Base-by-base conservation (phyloP, 2,888 invertebrate species). In the Caradrina kadenii region DNA sequence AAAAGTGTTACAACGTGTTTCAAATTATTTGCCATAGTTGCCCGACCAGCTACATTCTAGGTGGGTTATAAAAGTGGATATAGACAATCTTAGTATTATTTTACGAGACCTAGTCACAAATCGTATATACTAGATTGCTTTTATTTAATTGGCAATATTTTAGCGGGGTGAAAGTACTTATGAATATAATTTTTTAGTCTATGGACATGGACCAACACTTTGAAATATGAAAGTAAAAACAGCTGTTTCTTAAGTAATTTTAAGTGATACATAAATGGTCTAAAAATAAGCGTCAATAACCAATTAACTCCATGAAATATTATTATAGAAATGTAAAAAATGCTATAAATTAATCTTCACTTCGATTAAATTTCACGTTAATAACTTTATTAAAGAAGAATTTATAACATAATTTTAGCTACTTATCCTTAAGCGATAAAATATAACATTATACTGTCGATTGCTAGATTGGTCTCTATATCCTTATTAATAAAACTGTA, bases 331-430 rank as follows among this genome's bases (percentile, higher is more conserved):
- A 39, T 13, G 21, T 48, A 42, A 52, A 62, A 56, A 65, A 56
- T 19, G 42, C 31, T 31, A 62, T 50, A 59, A 70, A 55, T 55
- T 45, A 45, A 21, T 15, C 19, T 26, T 53, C 13, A 17, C 19
- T 74, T 55, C 19, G 26, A 63, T 79, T 77, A 74, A 69, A 74
- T 74, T 65, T 13, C 22, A 45, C 17, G 45, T 65, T 77, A 55
- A 65, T 79, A 63, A 69, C 77, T 74, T 69, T 35, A 79, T 79
- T 69, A 74, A 4, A 48, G 17, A 31, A 19, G 17, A 64, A 69
- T 79, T 73, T 68, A 79, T 63, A 45, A 45, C 58, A 63, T 79
- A 55, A 68, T 68, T 54, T 62, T 45, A 61, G 31, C 17, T 50
- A 62, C 56, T 50, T 72, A 62, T 8, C n/a, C 50, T 15, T 15